These are phyloP conservation scores for Teleogryllus oceanicus DNA, from an alignment of 2,888 invertebrate species.

Conservation along the genomic window DNA sequence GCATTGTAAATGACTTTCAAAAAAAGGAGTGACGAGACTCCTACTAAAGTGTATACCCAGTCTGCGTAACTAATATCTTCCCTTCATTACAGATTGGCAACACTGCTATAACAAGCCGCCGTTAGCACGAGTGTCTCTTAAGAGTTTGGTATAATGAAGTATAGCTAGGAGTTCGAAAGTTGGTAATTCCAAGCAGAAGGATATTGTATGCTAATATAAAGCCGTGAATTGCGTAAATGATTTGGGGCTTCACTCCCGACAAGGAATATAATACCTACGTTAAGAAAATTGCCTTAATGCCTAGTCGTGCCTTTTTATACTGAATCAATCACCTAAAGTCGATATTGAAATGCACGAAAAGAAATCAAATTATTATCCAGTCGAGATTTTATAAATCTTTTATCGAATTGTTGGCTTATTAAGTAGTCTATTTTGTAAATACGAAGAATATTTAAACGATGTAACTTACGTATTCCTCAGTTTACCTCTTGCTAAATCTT, in stretches of 20 bases:
- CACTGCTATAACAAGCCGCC: too few species aligned
- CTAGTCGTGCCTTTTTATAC: not conserved
- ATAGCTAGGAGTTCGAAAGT: too few species aligned
- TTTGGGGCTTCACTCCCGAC: not conserved
- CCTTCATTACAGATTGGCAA: too few species aligned
- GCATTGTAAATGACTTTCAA: too few species aligned
- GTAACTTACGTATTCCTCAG: not conserved
- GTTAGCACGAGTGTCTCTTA: too few species aligned
- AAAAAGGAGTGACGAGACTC: too few species aligned
- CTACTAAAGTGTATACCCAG: too few species aligned
- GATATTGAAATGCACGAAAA: not conserved
- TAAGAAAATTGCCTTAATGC: not conserved
- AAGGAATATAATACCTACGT: not conserved
- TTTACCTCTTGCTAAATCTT: not conserved
- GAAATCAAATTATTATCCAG: not conserved
- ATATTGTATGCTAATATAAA: too few species aligned
- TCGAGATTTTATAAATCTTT: not conserved
- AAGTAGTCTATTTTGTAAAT: not conserved
- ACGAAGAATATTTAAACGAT: not conserved
- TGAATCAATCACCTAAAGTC: not conserved
- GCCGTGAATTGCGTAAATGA: too few species aligned
- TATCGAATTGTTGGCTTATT: not conserved
- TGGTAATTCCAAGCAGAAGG: too few species aligned
- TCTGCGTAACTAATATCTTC: too few species aligned
- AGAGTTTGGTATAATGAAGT: too few species aligned